phyloP scores from a whole-genome alignment of 2,888 invertebrate genomes.

The Drosophila antonietae region DNA sequence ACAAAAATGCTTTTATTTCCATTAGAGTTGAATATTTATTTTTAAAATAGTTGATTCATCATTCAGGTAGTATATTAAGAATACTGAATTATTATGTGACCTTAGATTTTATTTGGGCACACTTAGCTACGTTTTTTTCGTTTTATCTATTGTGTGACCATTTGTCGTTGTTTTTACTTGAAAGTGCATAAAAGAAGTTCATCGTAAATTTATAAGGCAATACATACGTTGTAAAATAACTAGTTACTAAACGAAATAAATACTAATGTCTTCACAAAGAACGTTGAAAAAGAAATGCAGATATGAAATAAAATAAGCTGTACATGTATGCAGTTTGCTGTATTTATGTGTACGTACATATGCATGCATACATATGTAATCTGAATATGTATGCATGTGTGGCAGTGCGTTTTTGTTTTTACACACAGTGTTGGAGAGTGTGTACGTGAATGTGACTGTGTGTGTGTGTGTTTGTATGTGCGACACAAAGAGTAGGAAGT shows the following conservation, averaged over 20 bases:
- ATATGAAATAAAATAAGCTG: conserved; percentile 57
- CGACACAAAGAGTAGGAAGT: conserved; percentile 59
- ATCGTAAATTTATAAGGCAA: conserved; percentile 31
- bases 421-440: conserved; percentile 17
- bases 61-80: conserved; percentile 12
- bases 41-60: not conserved
- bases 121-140: conserved; percentile 49
- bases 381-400: conserved; percentile 49
- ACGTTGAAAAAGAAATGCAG: conserved; percentile 38
- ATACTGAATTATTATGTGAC: conserved; percentile 19
- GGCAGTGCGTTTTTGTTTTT: conserved; percentile 59
- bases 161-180: conserved; percentile 63
- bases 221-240: conserved; percentile 34
- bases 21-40: not conserved
- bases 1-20: too few species aligned
- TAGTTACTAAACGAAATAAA: conserved; percentile 26
- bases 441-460: conserved; percentile 9
- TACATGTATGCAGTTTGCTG: conserved; percentile 59
- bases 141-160: conserved; percentile 63
- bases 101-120: conserved; percentile 30
- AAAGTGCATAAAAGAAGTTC: conserved; percentile 57
- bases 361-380: conserved; percentile 51
- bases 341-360: conserved; percentile 62
- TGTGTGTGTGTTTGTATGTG: conserved; percentile 7
- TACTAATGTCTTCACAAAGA: conserved; percentile 43